Base-by-base conservation (phyloP, 2,797 vertebrate species). In the Sciurus carolinensis region DNA sequence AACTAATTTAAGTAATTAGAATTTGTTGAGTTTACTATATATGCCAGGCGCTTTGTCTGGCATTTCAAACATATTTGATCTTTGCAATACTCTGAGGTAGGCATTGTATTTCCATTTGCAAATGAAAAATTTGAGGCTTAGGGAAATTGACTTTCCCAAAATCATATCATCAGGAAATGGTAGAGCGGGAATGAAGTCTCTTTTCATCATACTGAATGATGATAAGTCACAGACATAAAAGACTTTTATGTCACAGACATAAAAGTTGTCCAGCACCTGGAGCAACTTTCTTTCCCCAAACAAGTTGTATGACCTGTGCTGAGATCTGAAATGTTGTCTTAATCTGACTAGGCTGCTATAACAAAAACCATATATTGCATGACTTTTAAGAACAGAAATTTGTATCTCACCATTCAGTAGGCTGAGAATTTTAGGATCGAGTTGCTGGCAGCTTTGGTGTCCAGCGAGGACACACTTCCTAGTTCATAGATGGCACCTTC, bases 121-220 rank as follows among this genome's bases (percentile, higher is more conserved):
- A 57, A 76, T 80, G 39, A 84, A 77, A 84, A 57, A n/a, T 75
- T 39, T 73, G 52, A 75, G 26, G 6, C n/a, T 95, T 87, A 73
- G 28, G 81, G 24, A 86, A 59, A 54, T 73, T 76, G 39, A 52
- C 15, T 75, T 72, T 67, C 13, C 69, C 22, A 0, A 50, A 69
- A 47, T 36, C 17, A 72, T 57, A 59, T 80, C 50, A 5, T 59
- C 18, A 87, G 57, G 59, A 92, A 81, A n/a, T 90, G 13, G 30
- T 14, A 73, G 30, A 71, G 11, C 3, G 28, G 44, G 24, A 12
- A 59, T 76, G 22, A 44, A 85, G 66, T 59, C n/a, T 42, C 54
- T 85, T 62, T 91, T 5, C 4, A 50, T 57, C 59, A 75, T 10
- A 64, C 13, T 7, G 11, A 17, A 54, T 39, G 24, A 24, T 67